Conservation (phyloP, 2,113 vertebrate species). For the Micromys minutus region DNA sequence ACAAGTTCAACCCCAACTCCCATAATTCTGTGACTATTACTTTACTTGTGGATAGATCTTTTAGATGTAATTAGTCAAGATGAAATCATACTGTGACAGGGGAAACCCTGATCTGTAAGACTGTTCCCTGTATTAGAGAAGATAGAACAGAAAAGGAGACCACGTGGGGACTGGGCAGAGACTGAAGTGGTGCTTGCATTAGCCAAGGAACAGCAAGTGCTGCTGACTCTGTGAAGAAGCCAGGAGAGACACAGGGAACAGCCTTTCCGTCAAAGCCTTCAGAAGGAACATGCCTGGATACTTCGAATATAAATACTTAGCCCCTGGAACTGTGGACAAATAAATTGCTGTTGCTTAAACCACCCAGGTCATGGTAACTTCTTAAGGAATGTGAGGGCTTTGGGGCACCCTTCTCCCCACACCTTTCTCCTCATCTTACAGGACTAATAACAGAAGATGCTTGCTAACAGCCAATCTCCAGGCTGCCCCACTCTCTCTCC, state of each 20-base stretch:
- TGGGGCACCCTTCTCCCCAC: background rate
- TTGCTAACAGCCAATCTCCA: background rate
- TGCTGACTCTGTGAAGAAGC: background rate
- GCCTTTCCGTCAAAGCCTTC: background rate
- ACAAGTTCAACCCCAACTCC: background rate
- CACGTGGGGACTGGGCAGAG: background rate
- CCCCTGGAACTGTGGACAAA: background rate
- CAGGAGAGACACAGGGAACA: background rate
- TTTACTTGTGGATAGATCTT: background rate
- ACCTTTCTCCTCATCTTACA: no score
- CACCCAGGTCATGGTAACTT: background rate
- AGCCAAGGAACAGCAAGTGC: background rate
- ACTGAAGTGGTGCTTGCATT: accelerated
- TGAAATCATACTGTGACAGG: background rate
- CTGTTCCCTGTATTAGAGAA: background rate
- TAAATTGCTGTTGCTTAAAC: background rate
- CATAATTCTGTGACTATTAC: background rate
- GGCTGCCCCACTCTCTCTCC: no score
- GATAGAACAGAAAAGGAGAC: background rate
- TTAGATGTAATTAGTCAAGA: background rate
- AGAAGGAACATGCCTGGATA: background rate
- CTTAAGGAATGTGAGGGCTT: background rate
- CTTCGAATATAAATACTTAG: background rate
- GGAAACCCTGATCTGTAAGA: background rate
- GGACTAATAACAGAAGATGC: background rate